These are phyloP conservation scores for Egretta garzetta DNA, from an alignment of 2,113 vertebrate species.

Conservation along the genomic window DNA sequence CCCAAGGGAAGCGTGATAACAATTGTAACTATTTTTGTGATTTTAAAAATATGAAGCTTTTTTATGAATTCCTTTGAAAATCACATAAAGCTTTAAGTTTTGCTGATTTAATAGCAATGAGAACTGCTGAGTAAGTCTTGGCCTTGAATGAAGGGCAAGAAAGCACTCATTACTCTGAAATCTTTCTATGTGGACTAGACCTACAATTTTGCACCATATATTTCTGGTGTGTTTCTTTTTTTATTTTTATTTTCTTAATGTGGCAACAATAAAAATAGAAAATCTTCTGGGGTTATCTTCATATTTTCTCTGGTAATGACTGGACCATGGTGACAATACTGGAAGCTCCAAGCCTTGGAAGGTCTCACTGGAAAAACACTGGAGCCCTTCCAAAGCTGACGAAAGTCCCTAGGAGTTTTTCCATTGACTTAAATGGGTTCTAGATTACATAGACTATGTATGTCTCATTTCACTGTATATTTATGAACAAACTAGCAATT, in stretches of 20 bases:
- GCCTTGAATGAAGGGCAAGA: background rate
- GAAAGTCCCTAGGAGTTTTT: background rate
- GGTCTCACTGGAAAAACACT: background rate
- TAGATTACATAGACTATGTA: background rate
- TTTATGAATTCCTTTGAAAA: background rate
- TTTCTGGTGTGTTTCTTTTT: background rate
- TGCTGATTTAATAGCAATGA: background rate
- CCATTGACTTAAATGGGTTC: background rate
- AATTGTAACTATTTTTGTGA: background rate
- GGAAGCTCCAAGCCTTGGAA: background rate
- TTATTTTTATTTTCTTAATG: background rate
- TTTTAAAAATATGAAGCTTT: background rate
- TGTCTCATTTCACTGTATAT: background rate
- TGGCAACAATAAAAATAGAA: background rate
- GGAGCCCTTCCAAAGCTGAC: background rate
- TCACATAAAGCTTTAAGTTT: background rate
- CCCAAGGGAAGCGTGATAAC: background rate
- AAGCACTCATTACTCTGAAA: background rate
- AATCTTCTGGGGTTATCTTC: background rate
- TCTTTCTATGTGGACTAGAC: background rate
- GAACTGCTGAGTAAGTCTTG: slow-evolving; percentile 13
- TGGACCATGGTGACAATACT: background rate
- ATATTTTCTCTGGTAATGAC: background rate
- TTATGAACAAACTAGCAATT: background rate
- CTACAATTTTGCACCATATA: background rate